Evolutionary conservation across 2,797 vertebrate species (phyloP).

Genomic region (Eulemur rubriventer): DNA sequence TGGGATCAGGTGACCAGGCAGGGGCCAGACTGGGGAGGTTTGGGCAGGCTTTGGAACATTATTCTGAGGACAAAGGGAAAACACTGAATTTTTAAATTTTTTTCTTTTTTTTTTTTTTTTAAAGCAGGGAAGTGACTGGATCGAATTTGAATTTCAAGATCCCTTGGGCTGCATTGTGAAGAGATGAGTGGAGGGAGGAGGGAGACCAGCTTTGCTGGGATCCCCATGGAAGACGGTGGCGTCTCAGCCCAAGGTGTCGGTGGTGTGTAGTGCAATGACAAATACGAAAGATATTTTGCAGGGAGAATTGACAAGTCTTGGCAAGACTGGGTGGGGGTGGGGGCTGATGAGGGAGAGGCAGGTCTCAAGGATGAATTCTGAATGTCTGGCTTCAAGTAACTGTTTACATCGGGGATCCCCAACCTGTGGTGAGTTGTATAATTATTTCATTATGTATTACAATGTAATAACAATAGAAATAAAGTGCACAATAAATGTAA

Average conservation of each 20-base stretch:
- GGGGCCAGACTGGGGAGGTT: not conserved
- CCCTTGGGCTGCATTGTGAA: not conserved
- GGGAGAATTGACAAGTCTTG: not conserved
- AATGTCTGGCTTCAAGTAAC: not conserved
- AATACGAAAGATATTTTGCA: not conserved
- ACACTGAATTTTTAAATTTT: not conserved
- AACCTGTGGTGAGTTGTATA: too few species aligned
- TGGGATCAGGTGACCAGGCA: not conserved
- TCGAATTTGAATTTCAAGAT: not conserved
- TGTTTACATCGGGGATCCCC: not conserved
- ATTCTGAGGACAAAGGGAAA: not conserved
- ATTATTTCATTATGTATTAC: too few species aligned
- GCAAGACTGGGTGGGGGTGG: not conserved
- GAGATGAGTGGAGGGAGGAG: rapidly evolving
- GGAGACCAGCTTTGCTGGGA: not conserved
- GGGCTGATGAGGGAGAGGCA: not conserved
- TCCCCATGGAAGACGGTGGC: not conserved
- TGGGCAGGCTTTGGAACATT: not conserved
- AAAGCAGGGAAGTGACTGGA: not conserved
- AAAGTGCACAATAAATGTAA: too few species aligned
- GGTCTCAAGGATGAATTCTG: not conserved
- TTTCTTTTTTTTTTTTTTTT: too few species aligned
- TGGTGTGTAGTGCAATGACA: not conserved
- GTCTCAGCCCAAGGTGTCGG: not conserved
- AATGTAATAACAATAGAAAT: too few species aligned